Evolutionary conservation across 2,113 vertebrate genomes (phyloP).

Genomic region (Chinchilla lanigera): DNA sequence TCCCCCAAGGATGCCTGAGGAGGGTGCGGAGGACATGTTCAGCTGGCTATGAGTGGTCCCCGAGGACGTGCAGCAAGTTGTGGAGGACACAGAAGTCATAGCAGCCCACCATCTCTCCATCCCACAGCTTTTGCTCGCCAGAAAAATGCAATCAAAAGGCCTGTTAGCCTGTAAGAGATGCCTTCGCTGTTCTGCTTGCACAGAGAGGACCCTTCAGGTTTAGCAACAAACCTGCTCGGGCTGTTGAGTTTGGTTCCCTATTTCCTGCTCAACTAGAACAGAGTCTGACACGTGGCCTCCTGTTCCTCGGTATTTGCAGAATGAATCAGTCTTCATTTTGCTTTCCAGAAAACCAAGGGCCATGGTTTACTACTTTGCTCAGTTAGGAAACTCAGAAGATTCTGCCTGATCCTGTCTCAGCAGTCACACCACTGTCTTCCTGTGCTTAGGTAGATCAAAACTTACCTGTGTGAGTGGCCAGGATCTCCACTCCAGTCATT

Average conservation of each 20-base stretch:
- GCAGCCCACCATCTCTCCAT: background rate
- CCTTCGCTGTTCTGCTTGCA: background rate
- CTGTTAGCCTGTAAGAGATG: background rate
- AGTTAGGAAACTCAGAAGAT: background rate
- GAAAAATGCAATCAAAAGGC: background rate
- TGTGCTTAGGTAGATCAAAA: accelerated
- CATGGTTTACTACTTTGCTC: accelerated
- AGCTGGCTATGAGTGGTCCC: background rate
- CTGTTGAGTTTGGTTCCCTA: background rate
- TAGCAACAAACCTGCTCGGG: background rate
- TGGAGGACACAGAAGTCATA: background rate
- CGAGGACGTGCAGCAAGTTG: background rate
- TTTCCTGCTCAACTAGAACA: background rate
- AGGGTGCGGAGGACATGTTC: background rate
- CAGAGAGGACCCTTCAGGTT: background rate
- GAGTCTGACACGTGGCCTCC: background rate
- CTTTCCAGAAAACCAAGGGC: background rate
- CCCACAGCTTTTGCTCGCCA: background rate
- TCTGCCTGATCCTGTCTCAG: background rate
- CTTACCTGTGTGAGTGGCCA: background rate
- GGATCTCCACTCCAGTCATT: background rate
- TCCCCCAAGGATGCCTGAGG: too few relatives aligned
- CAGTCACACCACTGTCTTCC: background rate
- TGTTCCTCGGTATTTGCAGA: background rate
- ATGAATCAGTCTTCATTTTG: background rate